Conservation (phyloP, 2,888 invertebrate species). For the Sinhomidia bicolor region DNA sequence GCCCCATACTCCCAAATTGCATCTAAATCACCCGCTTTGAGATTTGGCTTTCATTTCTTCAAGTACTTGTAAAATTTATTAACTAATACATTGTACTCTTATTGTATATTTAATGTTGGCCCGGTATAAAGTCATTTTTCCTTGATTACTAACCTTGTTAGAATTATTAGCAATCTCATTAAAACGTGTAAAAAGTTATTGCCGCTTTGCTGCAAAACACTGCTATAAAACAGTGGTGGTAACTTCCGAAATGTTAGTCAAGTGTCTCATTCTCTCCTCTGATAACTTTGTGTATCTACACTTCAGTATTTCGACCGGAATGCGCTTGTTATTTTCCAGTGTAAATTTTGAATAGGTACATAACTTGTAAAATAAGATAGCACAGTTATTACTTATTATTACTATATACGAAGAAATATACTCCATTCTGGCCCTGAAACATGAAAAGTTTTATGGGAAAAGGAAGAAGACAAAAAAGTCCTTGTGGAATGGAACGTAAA, state of each 20-base stretch:
- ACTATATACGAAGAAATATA: neutral
- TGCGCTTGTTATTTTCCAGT: neutral
- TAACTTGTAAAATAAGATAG: neutral
- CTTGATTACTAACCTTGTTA: neutral
- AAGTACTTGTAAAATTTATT: no score
- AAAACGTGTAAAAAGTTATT: conserved; percentile 31
- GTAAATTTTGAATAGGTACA: no score
- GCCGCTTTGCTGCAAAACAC: conserved; percentile 18
- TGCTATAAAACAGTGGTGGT: conserved; percentile 43
- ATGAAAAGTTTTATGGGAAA: conserved; percentile 1
- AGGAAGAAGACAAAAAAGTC: neutral
- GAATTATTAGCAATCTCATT: conserved; percentile 1
- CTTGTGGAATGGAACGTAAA: neutral
- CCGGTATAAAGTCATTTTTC: no score
- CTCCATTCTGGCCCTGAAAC: neutral
- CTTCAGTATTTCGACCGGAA: neutral
- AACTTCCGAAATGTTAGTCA: conserved; percentile 45
- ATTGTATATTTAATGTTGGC: neutral
- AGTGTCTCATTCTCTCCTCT: neutral
- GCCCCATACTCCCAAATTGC: conserved; percentile 7
- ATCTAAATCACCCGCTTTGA: conserved; percentile 9
- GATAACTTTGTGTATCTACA: no score
- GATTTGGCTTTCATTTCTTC: neutral
- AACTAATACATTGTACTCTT: no score
- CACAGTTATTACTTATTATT: neutral